Conservation (phyloP, 2,113 vertebrate genomes). For the Calypte anna region DNA sequence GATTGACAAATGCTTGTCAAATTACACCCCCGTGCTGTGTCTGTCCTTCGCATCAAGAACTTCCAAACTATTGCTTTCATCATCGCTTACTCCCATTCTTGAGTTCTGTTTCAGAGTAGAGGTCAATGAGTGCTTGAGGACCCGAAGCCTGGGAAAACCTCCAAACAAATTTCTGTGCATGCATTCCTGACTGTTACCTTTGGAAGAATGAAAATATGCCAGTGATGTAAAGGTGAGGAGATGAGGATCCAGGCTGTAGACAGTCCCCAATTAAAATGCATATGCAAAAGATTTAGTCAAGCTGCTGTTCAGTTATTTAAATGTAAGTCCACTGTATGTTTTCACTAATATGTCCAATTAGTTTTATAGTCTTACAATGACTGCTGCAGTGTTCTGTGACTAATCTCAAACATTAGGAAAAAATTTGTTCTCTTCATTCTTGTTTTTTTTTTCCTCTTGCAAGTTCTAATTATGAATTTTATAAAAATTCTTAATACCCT, state of each 20-base stretch:
- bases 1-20: neutral
- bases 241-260: neutral
- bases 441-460: neutral
- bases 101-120: neutral
- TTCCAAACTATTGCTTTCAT: neutral
- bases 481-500: neutral
- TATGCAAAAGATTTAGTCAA: neutral
- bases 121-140: neutral
- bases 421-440: neutral
- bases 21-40: neutral
- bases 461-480: neutral
- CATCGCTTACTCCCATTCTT: neutral
- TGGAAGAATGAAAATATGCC: neutral
- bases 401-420: neutral
- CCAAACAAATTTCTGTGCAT: neutral
- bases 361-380: neutral
- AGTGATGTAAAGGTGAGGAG: neutral
- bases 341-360: neutral
- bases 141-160: neutral
- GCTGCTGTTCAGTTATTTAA: neutral
- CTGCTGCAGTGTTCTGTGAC: neutral
- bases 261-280: neutral
- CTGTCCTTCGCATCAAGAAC: neutral
- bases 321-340: neutral
- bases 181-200: neutral